Evolutionary conservation across 2,113 vertebrate species (phyloP).

Genomic region (Carollia perspicillata): DNA sequence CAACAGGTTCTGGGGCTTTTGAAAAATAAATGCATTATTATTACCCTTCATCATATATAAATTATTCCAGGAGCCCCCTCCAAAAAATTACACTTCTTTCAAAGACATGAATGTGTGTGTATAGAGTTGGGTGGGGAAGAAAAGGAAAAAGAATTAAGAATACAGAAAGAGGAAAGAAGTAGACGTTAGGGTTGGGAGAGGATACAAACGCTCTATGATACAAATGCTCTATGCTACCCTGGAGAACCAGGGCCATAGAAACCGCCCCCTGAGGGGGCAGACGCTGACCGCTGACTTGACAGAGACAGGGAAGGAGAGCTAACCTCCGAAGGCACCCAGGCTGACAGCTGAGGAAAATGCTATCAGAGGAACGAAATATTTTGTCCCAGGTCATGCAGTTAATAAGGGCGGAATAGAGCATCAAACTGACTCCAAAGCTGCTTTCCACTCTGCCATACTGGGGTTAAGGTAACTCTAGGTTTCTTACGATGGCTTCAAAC

Average conservation of each 20-base stretch:
- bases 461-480: not conserved
- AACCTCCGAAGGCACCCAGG: not conserved
- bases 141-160: not conserved
- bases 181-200: not conserved
- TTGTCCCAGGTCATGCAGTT: not conserved
- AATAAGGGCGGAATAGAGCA: not conserved
- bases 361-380: not conserved
- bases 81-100: not conserved
- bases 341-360: not conserved
- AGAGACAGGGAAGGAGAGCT: not conserved
- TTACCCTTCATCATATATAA: not conserved
- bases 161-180: not conserved
- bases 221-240: conserved; percentile 10
- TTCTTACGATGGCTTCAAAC: not conserved
- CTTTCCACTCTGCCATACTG: not conserved
- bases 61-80: not conserved
- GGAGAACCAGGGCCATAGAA: not conserved
- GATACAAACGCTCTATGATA: not conserved
- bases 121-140: not conserved
- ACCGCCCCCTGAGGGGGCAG: not conserved
- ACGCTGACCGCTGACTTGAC: not conserved
- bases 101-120: not conserved
- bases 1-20: conserved; percentile 44
- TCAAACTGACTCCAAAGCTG: not conserved
- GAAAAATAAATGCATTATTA: conserved; percentile 55